Evolutionary conservation across 2,797 vertebrate species (phyloP).

Genomic region (Brachyrhaphis roseni): DNA sequence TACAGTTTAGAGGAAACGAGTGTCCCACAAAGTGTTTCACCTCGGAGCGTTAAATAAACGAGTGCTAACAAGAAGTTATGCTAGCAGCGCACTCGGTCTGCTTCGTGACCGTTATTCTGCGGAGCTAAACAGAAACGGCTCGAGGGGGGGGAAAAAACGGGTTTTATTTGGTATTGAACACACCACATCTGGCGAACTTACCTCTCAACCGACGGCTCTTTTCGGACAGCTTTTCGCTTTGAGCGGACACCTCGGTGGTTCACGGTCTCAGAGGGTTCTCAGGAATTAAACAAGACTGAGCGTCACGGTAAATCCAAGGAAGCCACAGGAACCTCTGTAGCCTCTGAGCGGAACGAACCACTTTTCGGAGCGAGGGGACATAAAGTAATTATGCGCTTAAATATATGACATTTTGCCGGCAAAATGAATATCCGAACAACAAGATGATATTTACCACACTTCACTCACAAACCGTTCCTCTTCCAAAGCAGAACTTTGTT

Average conservation of each 20-base stretch:
- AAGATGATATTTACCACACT: fast-evolving
- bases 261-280: constrained; percentile 1
- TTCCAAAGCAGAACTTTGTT: fast-evolving
- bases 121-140: neutral
- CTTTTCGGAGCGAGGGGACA: constrained; percentile 16
- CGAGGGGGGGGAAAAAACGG: neutral
- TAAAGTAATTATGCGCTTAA: fast-evolving
- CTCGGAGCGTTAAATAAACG: constrained; percentile 36
- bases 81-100: constrained; percentile 46
- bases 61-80: constrained; percentile 67
- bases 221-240: neutral
- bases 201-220: neutral
- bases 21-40: neutral
- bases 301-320: constrained; percentile 59
- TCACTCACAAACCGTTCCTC: fast-evolving
- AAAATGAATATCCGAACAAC: fast-evolving
- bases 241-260: constrained; percentile 14
- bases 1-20: neutral
- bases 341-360: constrained; percentile 54
- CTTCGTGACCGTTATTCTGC: constrained; percentile 70
- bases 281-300: constrained; percentile 24
- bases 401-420: fast-evolving
- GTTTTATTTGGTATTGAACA: neutral
- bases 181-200: constrained; percentile 4
- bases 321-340: constrained; percentile 39